Base-by-base conservation (phyloP, 2,888 invertebrate genomes). In the Margaritifera margaritifera region DNA sequence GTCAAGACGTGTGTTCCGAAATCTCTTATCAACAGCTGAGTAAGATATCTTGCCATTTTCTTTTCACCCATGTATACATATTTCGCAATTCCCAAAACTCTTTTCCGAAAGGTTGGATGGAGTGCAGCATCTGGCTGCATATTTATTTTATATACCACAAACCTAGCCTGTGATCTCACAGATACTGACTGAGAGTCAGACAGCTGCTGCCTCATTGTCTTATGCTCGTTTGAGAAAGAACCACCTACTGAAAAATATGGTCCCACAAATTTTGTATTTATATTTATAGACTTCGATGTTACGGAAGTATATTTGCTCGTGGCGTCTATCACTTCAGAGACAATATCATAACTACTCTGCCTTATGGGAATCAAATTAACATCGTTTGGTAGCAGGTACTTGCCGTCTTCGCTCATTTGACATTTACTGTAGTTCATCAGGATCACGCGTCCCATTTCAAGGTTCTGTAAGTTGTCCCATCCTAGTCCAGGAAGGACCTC, bases 1-100 rank as follows among this genome's bases (percentile, higher is more conserved):
- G 54, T 74, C 24, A 73, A 59, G 4, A 74, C 27, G 57, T 74
- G 74, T 19, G 74, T 74, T 18, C 74, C 74, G 64, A 61, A 74
- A 68, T 74, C 74, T 22, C 68, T 24, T n/a, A 74, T 68, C 20
- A 74, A 56, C 54, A 74, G 58, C 64, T 74, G 60, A 20, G 64
- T n/a, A 15, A 68, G 59, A 58, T 72, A 74, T n/a, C 56, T n/a
- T 19, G 68, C 61, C 11, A 56, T 51, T 8, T 31, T 20, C 11
- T 24, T 56, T 51, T 73, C 59, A 20, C 61, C 58, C 24, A 51
- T 51, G 25, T 62, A 63, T 31, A 72, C 19, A 20, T 72, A 56
- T 20, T 54, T 25, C 19, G 65, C 74, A 24, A 74, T 72, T 19
- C 73, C 68, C 56, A 74, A 25, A 11, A 74, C 42, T 19, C 71